Base-by-base conservation (phyloP, 2,888 invertebrate species). In the Arrhopalites spinosus region DNA sequence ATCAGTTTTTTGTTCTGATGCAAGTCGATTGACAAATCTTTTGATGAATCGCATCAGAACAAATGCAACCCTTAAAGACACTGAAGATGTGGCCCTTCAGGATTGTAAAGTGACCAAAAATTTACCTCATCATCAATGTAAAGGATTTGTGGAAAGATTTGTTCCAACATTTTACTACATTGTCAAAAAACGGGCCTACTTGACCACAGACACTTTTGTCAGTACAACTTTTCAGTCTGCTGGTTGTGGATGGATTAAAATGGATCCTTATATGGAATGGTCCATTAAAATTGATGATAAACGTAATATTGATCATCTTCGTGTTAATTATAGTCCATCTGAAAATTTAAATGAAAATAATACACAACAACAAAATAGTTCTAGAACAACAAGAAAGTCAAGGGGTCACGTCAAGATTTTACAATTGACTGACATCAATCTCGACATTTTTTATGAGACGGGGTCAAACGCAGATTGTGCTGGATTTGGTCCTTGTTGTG, bases 371-470 rank as follows among this genome's bases (percentile, higher is more conserved):
- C 5, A 11, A 11, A 11, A 36, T 7, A 36, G 36, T 3, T 7
- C 36, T 36, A 11, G 36, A 3, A n/a, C n/a, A n/a, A n/a, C n/a
- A n/a, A 3, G 36, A 36, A 36, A 11, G 11, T 36, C 36, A 36
- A 36, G 36, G 36, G 36, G 36, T 36, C 50, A 68, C 0, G 30
- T 85, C 15, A 85, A 85, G 73, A 85, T 93, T 15, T 87, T 91
- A 0, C 90, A 94, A 56, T 83, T 94, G 70, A 90, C 92, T 0
- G 94, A 95, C 84, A 89, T 93, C 30, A 95, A 95, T 84, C 89
- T 91, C 71, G 95, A 95, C 85, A 90, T 91, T 0, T 84, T 88
- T 1, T 95, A 95, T 84, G 87, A 88, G 80, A 87, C 89, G 0
- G 89, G 89, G 36, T 89, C 91, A 0, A 89, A 90, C 64, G 90